Evolutionary conservation across 2,113 vertebrate species (phyloP).

Genomic region (Notarius quadriscutis): DNA sequence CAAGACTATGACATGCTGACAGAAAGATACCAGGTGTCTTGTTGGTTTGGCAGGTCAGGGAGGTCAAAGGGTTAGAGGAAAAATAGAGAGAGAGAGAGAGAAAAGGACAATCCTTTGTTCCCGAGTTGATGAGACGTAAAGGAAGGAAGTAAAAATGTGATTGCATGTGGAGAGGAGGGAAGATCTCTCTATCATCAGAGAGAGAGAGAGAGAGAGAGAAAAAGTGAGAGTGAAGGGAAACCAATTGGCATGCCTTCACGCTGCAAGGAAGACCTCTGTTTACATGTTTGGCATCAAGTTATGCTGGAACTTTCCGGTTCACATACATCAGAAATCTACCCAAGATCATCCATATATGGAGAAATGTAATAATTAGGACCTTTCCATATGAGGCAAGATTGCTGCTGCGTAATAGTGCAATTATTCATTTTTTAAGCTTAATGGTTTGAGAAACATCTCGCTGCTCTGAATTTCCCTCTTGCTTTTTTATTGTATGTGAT

Average conservation of each 20-base stretch:
- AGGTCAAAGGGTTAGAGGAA: conserved; percentile 38
- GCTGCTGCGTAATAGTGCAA: background rate
- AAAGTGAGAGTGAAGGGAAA: conserved; percentile 32
- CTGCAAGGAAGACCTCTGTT: conserved; percentile 42
- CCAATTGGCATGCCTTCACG: conserved; percentile 36
- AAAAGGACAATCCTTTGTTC: background rate
- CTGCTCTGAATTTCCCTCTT: background rate
- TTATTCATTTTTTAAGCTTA: background rate
- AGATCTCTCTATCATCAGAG: background rate
- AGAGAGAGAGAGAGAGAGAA: conserved; percentile 25
- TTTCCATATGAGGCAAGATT: background rate
- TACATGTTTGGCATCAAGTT: conserved; percentile 45
- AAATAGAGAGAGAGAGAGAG: conserved; percentile 18
- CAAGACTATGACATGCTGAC: conserved; percentile 42
- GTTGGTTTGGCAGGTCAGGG: conserved; percentile 27
- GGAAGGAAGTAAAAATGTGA: conserved; percentile 34
- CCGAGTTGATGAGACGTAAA: conserved; percentile 17
- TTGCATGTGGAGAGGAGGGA: conserved; percentile 27
- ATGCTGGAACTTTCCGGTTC: conserved; percentile 38
- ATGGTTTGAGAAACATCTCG: background rate
- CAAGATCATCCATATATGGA: conserved; percentile 30
- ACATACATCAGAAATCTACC: conserved; percentile 15
- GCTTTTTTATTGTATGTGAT: background rate
- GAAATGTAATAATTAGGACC: background rate
- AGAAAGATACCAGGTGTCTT: conserved; percentile 30